Evolutionary conservation across 2,113 vertebrate genomes (phyloP).

Genomic region (Alethe castanea): DNA sequence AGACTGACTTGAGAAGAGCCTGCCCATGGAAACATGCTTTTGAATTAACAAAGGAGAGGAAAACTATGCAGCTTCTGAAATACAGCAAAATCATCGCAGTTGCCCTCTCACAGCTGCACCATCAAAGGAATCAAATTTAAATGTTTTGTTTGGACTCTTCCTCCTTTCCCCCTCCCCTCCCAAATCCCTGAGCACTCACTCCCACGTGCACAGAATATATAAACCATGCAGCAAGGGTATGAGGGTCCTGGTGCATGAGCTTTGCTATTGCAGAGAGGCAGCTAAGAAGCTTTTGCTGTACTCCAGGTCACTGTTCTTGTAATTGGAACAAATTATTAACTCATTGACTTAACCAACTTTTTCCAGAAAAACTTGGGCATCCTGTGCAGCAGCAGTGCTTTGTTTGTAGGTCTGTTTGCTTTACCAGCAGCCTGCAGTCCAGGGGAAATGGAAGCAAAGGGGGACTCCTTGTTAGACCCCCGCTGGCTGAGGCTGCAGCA

Average conservation of each 20-base stretch:
- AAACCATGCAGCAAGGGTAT: background rate
- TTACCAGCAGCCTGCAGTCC: background rate
- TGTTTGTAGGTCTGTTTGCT: background rate
- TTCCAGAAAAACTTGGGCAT: background rate
- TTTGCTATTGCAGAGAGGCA: background rate
- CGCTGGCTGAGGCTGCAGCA: fast-evolving
- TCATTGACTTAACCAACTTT: background rate
- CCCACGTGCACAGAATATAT: background rate
- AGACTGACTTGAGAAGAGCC: background rate
- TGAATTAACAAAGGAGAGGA: background rate
- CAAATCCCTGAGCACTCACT: slow-evolving; percentile 11
- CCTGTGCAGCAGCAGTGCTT: background rate
- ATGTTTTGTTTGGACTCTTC: slow-evolving; percentile 31
- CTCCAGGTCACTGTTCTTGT: background rate
- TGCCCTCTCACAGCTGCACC: slow-evolving; percentile 18
- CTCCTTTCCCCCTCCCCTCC: background rate
- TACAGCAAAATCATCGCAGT: background rate
- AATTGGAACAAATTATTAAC: background rate
- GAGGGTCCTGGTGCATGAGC: background rate
- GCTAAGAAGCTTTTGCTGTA: background rate
- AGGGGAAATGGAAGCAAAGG: background rate
- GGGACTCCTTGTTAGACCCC: background rate
- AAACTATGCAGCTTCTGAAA: background rate
- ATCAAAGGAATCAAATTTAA: slow-evolving; percentile 1
- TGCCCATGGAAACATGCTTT: background rate